Base-by-base conservation (phyloP, 1,140 invertebrate genomes). In the Heterodera carotae region DNA sequence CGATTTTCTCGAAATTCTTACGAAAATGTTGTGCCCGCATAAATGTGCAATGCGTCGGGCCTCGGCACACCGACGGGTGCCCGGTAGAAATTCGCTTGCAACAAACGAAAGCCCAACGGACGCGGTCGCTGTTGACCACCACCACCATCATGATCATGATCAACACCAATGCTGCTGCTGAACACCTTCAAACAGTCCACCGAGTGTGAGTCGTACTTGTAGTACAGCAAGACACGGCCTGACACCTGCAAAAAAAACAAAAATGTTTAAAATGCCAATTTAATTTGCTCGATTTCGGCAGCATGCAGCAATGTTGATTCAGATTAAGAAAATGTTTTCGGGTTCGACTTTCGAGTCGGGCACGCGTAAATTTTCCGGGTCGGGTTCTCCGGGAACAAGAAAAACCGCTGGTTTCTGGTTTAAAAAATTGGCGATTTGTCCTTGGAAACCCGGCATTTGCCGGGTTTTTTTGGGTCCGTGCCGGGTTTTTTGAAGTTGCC, bases 101-200 rank as follows among this genome's bases (percentile, higher is more conserved):
- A 25, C 56, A 79, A 25, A 60, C 53, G 59, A 31, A 33, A 76
- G 62, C 29, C 62, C 29, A 66, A 66, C 25, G 62, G 62, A 66
- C 29, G 62, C n/a, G n/a, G n/a, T n/a, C n/a, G n/a, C n/a, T n/a
- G n/a, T 29, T 56, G 77, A 29, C 34, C 36, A 39, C 8, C 25
- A 36, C 31, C 56, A 84, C 82, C 39, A 82, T 83, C 48, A 86
- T 69, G 62, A 87, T 81, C 12, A 12, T 6, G 6, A 12, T 4
- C 36, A 83, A 77, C 67, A 86, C 8, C 80, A 84, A 18, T 87
- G 33, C 39, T 75, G 73, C 31, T 82, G 80, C 92, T 92, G 83
- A 99, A 97, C 82, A 98, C 95, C 89, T 99, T 99, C 0, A 99
- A 93, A 88, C 97, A 99, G 88, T 97, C 97, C 8, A 97, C 93